Conservation (phyloP, 2,888 invertebrate genomes). For the Eustalomyia histrio region DNA sequence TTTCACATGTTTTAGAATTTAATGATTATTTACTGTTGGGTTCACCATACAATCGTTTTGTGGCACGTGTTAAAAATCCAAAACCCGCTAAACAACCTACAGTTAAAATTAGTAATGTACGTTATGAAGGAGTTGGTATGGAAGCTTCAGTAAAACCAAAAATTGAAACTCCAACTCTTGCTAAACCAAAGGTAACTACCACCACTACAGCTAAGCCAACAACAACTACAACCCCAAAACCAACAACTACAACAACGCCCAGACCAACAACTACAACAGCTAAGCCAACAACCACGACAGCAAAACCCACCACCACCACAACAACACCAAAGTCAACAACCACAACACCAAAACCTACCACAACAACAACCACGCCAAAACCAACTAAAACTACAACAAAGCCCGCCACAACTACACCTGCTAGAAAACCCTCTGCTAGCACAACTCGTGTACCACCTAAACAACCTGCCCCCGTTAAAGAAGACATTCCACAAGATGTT, state of each 20-base stretch:
- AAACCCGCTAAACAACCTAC: constrained; percentile 70
- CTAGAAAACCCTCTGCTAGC: constrained; percentile 68
- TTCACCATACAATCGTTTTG: constrained; percentile 84
- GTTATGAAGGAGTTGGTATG: constrained; percentile 75
- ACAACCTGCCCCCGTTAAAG: constrained; percentile 80
- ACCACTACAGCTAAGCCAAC: constrained; percentile 49
- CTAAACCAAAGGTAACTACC: constrained; percentile 69
- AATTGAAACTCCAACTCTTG: constrained; percentile 67
- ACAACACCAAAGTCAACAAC: constrained; percentile 60
- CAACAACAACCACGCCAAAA: constrained; percentile 68
- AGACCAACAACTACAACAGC: constrained; percentile 69
- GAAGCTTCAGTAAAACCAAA: constrained; percentile 73
- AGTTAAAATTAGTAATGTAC: constrained; percentile 76
- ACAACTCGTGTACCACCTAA: constrained; percentile 73
- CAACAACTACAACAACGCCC: constrained; percentile 59
- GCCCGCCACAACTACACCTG: constrained; percentile 68
- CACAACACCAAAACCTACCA: constrained; percentile 69
- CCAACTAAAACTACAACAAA: constrained; percentile 65
- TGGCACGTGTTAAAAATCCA: constrained; percentile 83
- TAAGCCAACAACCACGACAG: constrained; percentile 66
- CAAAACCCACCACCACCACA: constrained; percentile 57
- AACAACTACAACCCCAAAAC: constrained; percentile 66
- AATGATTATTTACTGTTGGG: constrained; percentile 85
- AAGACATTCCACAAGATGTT: constrained; percentile 82
- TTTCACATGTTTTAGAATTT: constrained; percentile 85